phyloP scores from a whole-genome alignment of 2,113 vertebrate species.

The Agapornis roseicollis region DNA sequence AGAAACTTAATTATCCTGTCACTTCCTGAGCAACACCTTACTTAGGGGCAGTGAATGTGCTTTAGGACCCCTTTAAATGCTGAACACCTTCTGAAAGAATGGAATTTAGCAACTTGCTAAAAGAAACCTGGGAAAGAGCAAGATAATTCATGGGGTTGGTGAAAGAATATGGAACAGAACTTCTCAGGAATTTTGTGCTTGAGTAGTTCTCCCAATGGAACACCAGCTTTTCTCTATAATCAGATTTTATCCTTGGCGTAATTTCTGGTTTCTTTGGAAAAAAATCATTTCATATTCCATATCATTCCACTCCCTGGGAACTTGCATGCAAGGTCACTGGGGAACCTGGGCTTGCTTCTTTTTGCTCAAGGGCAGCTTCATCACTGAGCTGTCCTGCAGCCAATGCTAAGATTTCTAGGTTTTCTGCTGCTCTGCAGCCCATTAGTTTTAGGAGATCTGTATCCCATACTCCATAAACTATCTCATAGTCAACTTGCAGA shows the following conservation, averaged over 20 bases:
- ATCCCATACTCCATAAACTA: constrained; percentile 16
- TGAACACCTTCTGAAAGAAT: neutral
- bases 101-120: neutral
- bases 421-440: constrained; percentile 1
- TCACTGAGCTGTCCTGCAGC: neutral
- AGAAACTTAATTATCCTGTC: neutral
- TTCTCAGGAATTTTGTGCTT: constrained; percentile 5
- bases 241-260: constrained; percentile 37
- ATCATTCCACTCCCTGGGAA: neutral
- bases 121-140: neutral
- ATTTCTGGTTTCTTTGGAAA: neutral
- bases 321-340: neutral
- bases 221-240: neutral
- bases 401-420: neutral
- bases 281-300: neutral
- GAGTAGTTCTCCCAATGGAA: neutral
- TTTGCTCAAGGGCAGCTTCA: neutral
- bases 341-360: neutral
- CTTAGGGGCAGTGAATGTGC: neutral
- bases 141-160: neutral
- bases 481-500: neutral
- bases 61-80: neutral
- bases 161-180: neutral
- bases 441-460: constrained; percentile 1
- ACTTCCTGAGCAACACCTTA: neutral